Evolutionary conservation across 2,888 invertebrate genomes (phyloP).

Genomic region (Stenurella melanura): DNA sequence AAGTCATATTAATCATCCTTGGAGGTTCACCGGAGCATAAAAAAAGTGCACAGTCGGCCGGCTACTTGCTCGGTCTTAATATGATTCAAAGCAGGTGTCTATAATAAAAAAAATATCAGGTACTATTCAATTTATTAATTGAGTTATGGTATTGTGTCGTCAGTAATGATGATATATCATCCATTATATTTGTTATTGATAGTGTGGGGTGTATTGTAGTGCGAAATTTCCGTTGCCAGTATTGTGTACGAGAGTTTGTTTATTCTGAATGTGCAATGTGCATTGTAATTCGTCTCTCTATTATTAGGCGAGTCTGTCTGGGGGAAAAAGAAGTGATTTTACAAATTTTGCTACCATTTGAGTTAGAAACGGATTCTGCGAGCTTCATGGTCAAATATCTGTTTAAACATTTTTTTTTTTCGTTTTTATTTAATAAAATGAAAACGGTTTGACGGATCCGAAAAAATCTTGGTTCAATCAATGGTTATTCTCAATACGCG

Average conservation of each 20-base stretch:
- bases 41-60: neutral
- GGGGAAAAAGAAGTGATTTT: no score
- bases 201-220: neutral
- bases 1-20: neutral
- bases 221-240: neutral
- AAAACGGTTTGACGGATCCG: no score
- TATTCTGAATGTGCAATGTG: neutral
- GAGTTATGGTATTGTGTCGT: neutral
- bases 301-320: no score
- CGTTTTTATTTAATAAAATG: no score
- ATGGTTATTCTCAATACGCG: no score
- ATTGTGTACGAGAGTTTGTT: neutral
- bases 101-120: slow-evolving; percentile 15
- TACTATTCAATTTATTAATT: neutral
- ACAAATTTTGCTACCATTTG: no score
- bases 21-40: slow-evolving; percentile 19
- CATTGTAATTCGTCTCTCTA: neutral
- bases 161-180: neutral
- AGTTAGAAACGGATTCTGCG: no score
- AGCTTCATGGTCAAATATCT: no score
- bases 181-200: neutral
- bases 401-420: no score
- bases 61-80: neutral
- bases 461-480: no score
- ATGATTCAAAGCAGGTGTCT: slow-evolving; percentile 18